These are phyloP conservation scores for Magallana nippona DNA, from an alignment of 2,888 invertebrate genomes.

Conservation along the genomic window DNA sequence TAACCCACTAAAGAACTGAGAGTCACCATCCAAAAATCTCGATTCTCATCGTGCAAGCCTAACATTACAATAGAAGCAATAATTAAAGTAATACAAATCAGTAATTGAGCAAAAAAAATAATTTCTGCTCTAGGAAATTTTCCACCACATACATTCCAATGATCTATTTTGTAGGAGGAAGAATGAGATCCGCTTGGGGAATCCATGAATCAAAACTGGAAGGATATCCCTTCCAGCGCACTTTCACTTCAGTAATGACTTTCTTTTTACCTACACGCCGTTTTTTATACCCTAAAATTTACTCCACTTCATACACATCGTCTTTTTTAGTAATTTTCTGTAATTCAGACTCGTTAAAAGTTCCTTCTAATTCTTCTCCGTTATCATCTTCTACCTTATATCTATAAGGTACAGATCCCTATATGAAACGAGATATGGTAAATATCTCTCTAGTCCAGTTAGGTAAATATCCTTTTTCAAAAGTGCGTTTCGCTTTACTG, in stretches of 20 bases:
- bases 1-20: conserved; percentile 45
- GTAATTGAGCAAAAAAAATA: not conserved
- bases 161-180: not conserved
- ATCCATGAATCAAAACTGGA: conserved; percentile 45
- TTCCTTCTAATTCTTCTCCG: conserved; percentile 43
- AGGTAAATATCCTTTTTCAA: conserved; percentile 54
- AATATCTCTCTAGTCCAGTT: conserved; percentile 55
- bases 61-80: conserved; percentile 8
- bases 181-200: not conserved
- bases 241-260: conserved; percentile 29
- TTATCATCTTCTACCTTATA: conserved; percentile 48
- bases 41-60: not conserved
- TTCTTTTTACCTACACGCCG: not conserved
- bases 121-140: conserved; percentile 22
- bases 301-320: conserved; percentile 44
- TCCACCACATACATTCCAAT: not conserved
- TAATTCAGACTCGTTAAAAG: conserved; percentile 46
- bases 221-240: conserved; percentile 49
- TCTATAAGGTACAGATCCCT: conserved; percentile 21
- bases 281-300: conserved; percentile 44
- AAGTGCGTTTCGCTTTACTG: conserved; percentile 35
- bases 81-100: not conserved
- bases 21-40: conserved; percentile 39
- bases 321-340: conserved; percentile 42
- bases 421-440: conserved; percentile 38